A percentile compares a stretch with the other conserved stretches of the same genome.
phyloP scores from a whole-genome alignment of 2,797 vertebrate genomes.

The Danio aesculapii region DNA sequence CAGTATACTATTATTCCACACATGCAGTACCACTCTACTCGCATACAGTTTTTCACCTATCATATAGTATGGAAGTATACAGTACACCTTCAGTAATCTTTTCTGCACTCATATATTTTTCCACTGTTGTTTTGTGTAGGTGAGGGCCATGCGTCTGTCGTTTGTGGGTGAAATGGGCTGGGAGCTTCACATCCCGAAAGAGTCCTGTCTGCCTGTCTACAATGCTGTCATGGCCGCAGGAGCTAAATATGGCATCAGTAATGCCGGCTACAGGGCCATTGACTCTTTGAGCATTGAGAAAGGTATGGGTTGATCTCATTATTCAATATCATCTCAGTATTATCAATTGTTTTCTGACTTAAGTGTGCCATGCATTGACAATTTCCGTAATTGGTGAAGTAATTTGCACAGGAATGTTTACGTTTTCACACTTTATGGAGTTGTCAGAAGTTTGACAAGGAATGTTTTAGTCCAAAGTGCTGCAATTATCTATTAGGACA shows the following conservation, averaged over 20 bases:
- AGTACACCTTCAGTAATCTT: background rate
- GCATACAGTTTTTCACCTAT: too few relatives aligned
- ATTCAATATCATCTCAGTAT: background rate
- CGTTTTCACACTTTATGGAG: too few relatives aligned
- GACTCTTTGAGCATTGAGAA: constrained; percentile 98
- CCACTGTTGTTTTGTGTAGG: constrained; percentile 74
- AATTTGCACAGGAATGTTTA: too few relatives aligned
- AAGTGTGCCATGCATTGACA: too few relatives aligned
- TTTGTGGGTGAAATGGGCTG: constrained; percentile 97
- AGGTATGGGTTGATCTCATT: constrained; percentile 70
- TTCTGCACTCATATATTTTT: background rate
- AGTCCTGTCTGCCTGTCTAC: constrained; percentile 88
- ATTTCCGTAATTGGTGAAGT: too few relatives aligned
- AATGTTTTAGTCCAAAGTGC: too few relatives aligned
- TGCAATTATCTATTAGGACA: too few relatives aligned
- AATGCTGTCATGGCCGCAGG: constrained; percentile 89
- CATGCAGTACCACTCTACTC: too few relatives aligned
- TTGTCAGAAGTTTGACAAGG: too few relatives aligned
- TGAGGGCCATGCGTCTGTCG: constrained; percentile 91
- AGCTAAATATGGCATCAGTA: constrained; percentile 82
- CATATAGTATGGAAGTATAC: background rate
- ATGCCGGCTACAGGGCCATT: constrained; percentile 94
- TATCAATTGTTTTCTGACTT: background rate
- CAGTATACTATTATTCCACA: too few relatives aligned
- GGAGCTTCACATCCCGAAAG: constrained; percentile 91